A percentile compares a stretch with the other conserved stretches of the same genome.
phyloP scores from a whole-genome alignment of 1,140 invertebrate genomes.

The Metaphire vulgaris region DNA sequence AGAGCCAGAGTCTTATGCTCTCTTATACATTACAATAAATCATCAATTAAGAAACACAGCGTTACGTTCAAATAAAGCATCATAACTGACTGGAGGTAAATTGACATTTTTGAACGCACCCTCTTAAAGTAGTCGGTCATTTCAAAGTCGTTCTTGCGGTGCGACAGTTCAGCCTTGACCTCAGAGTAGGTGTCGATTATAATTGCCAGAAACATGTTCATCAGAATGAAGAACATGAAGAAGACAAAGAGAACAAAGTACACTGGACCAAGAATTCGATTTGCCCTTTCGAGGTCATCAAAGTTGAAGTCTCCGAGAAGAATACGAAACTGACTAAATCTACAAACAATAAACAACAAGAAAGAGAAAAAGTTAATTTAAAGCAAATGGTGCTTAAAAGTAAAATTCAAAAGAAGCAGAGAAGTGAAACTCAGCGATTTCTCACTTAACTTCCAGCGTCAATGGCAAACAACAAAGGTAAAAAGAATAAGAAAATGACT shows the following conservation, averaged over 20 bases:
- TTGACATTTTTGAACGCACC: constrained; percentile 42
- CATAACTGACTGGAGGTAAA: too few species aligned
- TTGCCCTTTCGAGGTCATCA: constrained; percentile 63
- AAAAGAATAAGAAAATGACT: too few species aligned
- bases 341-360: constrained; percentile 25
- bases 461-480: too few species aligned
- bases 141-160: constrained; percentile 62
- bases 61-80: too few species aligned
- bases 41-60: too few species aligned
- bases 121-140: constrained; percentile 61
- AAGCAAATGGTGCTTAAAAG: too few species aligned
- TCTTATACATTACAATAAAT: neutral
- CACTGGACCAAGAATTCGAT: constrained; percentile 67
- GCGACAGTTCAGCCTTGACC: constrained; percentile 61
- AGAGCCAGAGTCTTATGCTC: too few species aligned
- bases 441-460: too few species aligned
- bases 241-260: constrained; percentile 73
- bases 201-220: constrained; percentile 80
- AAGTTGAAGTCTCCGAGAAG: constrained; percentile 77
- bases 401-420: too few species aligned
- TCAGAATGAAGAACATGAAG: constrained; percentile 71
- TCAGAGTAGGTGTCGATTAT: constrained; percentile 65
- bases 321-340: constrained; percentile 66
- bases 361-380: neutral
- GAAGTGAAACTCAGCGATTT: too few species aligned